These are phyloP conservation scores for Acanthurus tractus DNA, from an alignment of 2,797 vertebrate species.

Conservation along the genomic window DNA sequence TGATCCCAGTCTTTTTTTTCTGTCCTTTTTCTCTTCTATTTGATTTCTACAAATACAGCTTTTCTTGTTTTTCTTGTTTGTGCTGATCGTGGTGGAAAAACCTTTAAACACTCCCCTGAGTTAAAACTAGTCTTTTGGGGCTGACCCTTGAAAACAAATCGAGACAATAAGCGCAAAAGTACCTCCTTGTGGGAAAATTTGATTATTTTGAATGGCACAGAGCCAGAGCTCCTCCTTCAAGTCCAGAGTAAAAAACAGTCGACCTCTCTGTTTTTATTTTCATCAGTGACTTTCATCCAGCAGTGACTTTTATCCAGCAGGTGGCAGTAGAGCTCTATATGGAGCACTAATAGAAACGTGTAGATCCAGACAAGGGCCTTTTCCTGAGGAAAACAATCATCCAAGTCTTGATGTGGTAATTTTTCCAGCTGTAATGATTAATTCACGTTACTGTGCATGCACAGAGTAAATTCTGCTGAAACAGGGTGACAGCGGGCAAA, in stretches of 20 bases:
- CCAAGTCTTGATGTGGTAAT: slow-evolving; percentile 32
- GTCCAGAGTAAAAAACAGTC: background rate
- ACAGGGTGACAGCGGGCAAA: background rate
- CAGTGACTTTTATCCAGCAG: slow-evolving; percentile 62
- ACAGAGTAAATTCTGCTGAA: background rate
- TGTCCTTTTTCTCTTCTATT: background rate
- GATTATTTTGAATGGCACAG: background rate
- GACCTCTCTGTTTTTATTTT: background rate
- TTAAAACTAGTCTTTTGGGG: background rate
- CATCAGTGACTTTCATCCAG: background rate
- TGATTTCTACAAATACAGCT: background rate
- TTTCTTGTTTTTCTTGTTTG: background rate
- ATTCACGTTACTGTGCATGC: slow-evolving; percentile 2
- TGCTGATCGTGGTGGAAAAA: background rate
- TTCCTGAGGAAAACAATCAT: slow-evolving; percentile 11
- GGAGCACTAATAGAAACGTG: background rate
- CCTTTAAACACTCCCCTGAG: background rate
- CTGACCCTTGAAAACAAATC: background rate
- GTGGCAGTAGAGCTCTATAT: slow-evolving; percentile 72
- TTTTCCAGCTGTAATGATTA: background rate
- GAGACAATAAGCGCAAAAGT: background rate
- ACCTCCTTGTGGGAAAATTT: background rate
- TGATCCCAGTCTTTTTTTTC: background rate
- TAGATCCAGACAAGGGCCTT: slow-evolving; percentile 10
- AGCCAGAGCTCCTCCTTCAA: background rate